A percentile compares a stretch with the other conserved stretches of the same genome.
Evolutionary conservation across 2,888 invertebrate genomes (phyloP).

Genomic region (Clanis bilineata): DNA sequence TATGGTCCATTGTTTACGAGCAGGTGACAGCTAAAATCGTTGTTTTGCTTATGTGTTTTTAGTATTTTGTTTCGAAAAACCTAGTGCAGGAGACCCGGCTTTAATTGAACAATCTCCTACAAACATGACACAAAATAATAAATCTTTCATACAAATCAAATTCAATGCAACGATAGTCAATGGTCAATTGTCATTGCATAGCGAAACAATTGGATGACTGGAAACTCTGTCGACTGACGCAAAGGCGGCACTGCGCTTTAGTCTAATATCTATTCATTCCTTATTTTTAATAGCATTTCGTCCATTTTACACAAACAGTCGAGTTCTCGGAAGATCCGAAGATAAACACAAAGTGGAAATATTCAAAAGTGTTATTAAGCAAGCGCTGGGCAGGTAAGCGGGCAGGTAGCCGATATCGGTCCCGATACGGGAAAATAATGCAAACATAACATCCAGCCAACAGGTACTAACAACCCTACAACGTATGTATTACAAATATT

Average conservation of each 20-base stretch:
- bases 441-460: conserved; percentile 34
- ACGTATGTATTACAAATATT: background rate
- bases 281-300: conserved; percentile 8
- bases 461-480: conserved; percentile 4
- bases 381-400: background rate
- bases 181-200: background rate
- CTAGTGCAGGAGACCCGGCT: too few relatives aligned
- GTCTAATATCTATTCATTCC: background rate
- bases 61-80: too few relatives aligned
- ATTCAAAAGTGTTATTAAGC: conserved; percentile 2
- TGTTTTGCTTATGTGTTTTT: too few relatives aligned
- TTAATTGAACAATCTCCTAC: too few relatives aligned
- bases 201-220: background rate
- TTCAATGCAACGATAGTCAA: background rate
- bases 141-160: too few relatives aligned
- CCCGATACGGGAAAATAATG: conserved; percentile 18
- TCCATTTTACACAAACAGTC: conserved; percentile 1
- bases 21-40: too few relatives aligned
- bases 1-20: too few relatives aligned
- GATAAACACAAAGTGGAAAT: conserved; percentile 12
- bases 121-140: background rate
- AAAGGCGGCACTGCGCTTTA: background rate
- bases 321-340: conserved; percentile 2
- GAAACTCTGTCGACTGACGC: background rate
- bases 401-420: conserved; percentile 3